Evolutionary conservation across 2,797 vertebrate species (phyloP).

Genomic region (Neostethus bicornis): DNA sequence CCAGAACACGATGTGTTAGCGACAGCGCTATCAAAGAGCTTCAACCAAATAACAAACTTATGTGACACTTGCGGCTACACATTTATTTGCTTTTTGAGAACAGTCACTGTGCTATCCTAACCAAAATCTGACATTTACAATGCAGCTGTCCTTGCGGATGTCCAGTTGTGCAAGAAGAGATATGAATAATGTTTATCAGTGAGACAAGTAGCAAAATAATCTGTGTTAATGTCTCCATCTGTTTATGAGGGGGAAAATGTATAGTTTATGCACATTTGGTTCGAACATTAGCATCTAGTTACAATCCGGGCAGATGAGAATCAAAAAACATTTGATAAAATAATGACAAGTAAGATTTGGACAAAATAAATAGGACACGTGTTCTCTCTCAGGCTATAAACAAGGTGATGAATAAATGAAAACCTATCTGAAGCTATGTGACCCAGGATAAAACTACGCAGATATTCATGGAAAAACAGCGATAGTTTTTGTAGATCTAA

Average conservation of each 20-base stretch:
- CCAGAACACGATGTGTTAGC: background rate
- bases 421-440: background rate
- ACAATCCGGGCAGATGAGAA: background rate
- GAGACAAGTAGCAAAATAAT: background rate
- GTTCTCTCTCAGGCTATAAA: slow-evolving; percentile 6
- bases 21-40: slow-evolving; percentile 7
- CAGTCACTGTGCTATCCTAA: slow-evolving; percentile 8
- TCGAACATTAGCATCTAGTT: slow-evolving; percentile 1
- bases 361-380: background rate
- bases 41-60: slow-evolving; percentile 1
- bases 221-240: background rate
- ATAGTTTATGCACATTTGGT: slow-evolving; percentile 1
- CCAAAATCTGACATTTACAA: slow-evolving; percentile 11
- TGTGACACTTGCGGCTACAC: slow-evolving; percentile 1
- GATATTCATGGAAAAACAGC: slow-evolving; percentile 3
- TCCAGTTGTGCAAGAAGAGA: background rate
- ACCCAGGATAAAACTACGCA: background rate
- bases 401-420: slow-evolving; percentile 13
- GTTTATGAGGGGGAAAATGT: background rate
- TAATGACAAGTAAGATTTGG: background rate
- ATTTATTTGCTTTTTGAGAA: background rate
- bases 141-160: slow-evolving; percentile 1
- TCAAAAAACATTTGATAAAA: background rate
- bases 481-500: slow-evolving; percentile 20
- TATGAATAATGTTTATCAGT: slow-evolving; percentile 2